A percentile compares a stretch with the other conserved stretches of the same genome.
phyloP scores from a whole-genome alignment of 1,140 invertebrate species.

The Cydia strobilella region DNA sequence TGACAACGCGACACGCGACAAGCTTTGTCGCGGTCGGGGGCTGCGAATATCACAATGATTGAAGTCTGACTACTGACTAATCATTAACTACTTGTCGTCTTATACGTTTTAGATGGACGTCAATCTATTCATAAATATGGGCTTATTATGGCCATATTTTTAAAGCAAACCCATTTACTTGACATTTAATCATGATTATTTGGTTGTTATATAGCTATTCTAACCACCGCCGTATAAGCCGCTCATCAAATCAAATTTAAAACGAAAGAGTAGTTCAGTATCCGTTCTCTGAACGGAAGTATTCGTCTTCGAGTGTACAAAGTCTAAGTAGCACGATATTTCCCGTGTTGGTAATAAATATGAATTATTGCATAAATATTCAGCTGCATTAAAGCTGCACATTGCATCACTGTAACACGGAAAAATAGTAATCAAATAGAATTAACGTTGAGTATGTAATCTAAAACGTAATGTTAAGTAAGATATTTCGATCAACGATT shows the following conservation, averaged over 20 bases:
- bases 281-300: background rate
- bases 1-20: background rate
- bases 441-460: background rate
- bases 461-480: background rate
- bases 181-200: conserved; percentile 15
- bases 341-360: conserved; percentile 9
- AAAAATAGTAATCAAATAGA: background rate
- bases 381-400: conserved; percentile 8
- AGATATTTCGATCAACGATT: background rate
- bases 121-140: conserved; percentile 33
- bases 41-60: conserved; percentile 50
- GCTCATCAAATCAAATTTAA: background rate
- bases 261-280: background rate
- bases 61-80: conserved; percentile 46
- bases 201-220: background rate
- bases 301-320: background rate
- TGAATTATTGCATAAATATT: conserved; percentile 11
- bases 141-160: conserved; percentile 24
- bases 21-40: too few relatives aligned
- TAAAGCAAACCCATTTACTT: background rate
- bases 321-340: background rate
- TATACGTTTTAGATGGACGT: conserved; percentile 42
- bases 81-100: conserved; percentile 37
- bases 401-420: background rate
- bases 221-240: conserved; percentile 4